Conservation (phyloP, 1,140 invertebrate species). For the Drosophila biarmipes region DNA sequence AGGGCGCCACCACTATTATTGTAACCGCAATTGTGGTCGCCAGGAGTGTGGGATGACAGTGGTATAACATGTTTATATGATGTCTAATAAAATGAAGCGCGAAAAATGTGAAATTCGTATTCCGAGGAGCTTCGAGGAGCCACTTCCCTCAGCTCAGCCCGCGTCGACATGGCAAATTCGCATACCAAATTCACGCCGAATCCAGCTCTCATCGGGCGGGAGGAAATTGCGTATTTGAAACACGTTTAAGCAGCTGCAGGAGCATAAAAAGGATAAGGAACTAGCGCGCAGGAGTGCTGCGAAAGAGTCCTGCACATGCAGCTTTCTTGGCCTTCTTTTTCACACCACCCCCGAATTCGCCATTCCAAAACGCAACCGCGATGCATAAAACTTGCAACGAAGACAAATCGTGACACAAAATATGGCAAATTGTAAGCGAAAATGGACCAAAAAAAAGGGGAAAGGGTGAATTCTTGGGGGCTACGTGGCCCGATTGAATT, state of each 20-base stretch:
- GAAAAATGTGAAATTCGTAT: constrained; percentile 69
- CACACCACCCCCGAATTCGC: background rate
- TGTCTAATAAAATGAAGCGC: constrained; percentile 69
- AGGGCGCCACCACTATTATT: background rate
- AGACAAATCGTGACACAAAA: constrained; percentile 60
- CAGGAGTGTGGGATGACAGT: background rate
- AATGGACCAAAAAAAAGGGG: background rate
- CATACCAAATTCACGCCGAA: constrained; percentile 36
- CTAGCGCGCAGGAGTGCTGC: constrained; percentile 1
- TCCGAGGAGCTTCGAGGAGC: constrained; percentile 33
- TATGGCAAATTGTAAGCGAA: constrained; percentile 55
- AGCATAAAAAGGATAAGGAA: constrained; percentile 54
- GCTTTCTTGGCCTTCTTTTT: background rate
- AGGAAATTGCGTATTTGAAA: constrained; percentile 77
- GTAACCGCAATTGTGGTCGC: background rate
- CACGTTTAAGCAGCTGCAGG: constrained; percentile 78
- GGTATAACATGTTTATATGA: constrained; percentile 63
- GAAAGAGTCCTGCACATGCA: constrained; percentile 40
- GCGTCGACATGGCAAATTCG: constrained; percentile 22
- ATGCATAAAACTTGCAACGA: constrained; percentile 44
- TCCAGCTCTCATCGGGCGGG: constrained; percentile 34
- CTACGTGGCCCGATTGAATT: constrained; percentile 40
- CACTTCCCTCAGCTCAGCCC: background rate
- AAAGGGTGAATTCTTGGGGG: background rate
- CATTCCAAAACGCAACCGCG: constrained; percentile 10